Conservation (phyloP, 1,140 invertebrate species). For the Drosophila tsacasi region DNA sequence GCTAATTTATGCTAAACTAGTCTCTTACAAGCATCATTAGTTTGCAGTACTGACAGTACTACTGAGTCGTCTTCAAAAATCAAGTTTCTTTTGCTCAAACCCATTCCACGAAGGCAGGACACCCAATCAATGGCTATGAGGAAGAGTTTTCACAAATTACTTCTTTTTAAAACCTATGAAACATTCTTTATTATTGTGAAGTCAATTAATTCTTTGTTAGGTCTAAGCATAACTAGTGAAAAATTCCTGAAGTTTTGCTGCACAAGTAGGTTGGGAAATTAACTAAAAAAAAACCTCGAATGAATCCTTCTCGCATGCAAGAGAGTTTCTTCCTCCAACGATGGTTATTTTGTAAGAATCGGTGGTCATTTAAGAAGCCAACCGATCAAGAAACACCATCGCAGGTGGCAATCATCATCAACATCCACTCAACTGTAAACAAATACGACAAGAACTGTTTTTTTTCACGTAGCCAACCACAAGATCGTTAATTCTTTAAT, state of each 20-base stretch:
- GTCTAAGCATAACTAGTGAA: conserved; percentile 40
- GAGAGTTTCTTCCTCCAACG: neutral
- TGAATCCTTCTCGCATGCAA: conserved; percentile 7
- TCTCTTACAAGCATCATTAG: neutral
- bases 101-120: neutral
- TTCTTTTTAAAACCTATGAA: conserved; percentile 29
- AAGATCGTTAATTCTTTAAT: conserved; percentile 64
- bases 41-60: too few species aligned
- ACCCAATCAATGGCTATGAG: neutral
- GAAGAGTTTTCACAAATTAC: neutral
- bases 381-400: neutral
- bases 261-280: neutral
- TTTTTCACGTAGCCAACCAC: conserved; percentile 54
- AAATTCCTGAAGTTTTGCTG: conserved; percentile 37
- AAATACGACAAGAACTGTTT: conserved; percentile 42
- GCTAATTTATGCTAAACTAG: neutral
- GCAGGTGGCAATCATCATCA: conserved; percentile 11
- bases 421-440: conserved; percentile 32
- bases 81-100: neutral
- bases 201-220: conserved; percentile 24
- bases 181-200: conserved; percentile 37
- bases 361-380: neutral
- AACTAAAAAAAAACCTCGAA: conserved; percentile 2
- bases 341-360: neutral
- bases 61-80: neutral